Evolutionary conservation across 1,140 invertebrate genomes (phyloP), one percentile per base, ranked within the genome.

Genomic region (Micrasema minimum): DNA sequence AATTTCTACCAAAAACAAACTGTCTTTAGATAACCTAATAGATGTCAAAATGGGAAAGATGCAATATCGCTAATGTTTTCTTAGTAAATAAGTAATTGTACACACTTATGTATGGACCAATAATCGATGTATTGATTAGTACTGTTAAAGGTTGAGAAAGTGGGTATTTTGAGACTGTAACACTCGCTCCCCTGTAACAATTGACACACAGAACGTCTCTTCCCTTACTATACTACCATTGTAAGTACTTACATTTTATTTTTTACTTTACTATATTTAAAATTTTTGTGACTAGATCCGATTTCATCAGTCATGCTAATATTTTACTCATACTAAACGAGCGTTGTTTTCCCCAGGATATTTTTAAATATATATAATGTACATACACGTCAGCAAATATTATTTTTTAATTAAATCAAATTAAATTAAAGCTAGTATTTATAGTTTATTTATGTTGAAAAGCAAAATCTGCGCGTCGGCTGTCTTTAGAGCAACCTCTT

Each of bases 401-500:
- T n/a, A n/a, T n/a, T n/a, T n/a, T n/a, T n/a, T n/a, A n/a, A n/a
- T 57, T 3, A 57, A 57, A 1, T 12, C 22, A 14, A 31, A 57
- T 4, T 31, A 57, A 50, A 4, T 31, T 10, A 5, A 22, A 0
- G 2, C 22, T 0, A 57, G 1, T 12, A n/a, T n/a, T 16, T 35
- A 6, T 10, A 12, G 10, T 22, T 66, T 35, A 72, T 55, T 72
- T 77, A 74, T 74, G 75, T 57, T 66, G 48, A 46, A 51, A 74
- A 48, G 45, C 59, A 70, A 76, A 65, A 45, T 70, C 66, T 12
- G 68, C 71, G 65, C 53, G 77, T 62, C 37, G 77, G 77, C 16
- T 81, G 76, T 76, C 71, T 51, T 79, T 76, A 0, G 80, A 81
- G 74, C 82, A 83, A n/a, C 7, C 82, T 84, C 76, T 87, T 87